Conservation (phyloP, 23 tunicate genomes). For the Styela plicata region DNA sequence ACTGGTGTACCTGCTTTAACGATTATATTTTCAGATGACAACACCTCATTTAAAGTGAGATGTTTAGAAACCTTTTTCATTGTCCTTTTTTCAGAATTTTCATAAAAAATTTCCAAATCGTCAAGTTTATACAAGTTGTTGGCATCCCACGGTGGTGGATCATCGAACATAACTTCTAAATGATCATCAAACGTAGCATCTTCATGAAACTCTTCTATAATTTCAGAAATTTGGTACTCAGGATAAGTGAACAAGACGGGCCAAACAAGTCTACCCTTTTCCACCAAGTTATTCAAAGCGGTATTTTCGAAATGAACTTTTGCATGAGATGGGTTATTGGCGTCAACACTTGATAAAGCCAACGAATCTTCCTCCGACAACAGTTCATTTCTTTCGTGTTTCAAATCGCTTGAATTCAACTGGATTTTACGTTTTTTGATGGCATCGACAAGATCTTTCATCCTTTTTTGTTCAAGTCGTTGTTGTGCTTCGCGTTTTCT, state of each 20-base stretch:
- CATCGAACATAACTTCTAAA: conserved; percentile 45
- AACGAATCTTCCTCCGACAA: conserved; percentile 25
- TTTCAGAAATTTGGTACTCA: conserved; percentile 63
- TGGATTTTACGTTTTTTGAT: conserved; percentile 17
- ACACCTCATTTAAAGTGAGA: conserved; percentile 30
- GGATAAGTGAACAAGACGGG: conserved; percentile 85
- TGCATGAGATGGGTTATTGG: conserved; percentile 15
- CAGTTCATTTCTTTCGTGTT: conserved; percentile 25
- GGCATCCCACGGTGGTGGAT: conserved; percentile 63
- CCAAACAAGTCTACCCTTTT: conserved; percentile 50
- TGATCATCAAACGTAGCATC: conserved; percentile 44
- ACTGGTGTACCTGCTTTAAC: conserved; percentile 74
- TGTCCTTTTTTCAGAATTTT: conserved; percentile 22
- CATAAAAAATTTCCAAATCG: conserved; percentile 47
- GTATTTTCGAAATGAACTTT: conserved; percentile 49
- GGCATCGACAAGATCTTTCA: conserved; percentile 27
- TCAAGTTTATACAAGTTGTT: conserved; percentile 24
- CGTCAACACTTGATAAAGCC: conserved; percentile 23
- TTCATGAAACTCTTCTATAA: conserved; percentile 74
- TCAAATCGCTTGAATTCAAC: neutral
- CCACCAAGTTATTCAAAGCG: neutral
- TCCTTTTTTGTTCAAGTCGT: conserved; percentile 23
- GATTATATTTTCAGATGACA: conserved; percentile 31
- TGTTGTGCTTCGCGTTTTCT: conserved; percentile 30
- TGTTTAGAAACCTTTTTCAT: conserved; percentile 39